Percentiles rank a stretch among this genome's conserved stretches.
Conservation (phyloP, 2,113 vertebrate genomes). For the Prietella phreatophila region DNA sequence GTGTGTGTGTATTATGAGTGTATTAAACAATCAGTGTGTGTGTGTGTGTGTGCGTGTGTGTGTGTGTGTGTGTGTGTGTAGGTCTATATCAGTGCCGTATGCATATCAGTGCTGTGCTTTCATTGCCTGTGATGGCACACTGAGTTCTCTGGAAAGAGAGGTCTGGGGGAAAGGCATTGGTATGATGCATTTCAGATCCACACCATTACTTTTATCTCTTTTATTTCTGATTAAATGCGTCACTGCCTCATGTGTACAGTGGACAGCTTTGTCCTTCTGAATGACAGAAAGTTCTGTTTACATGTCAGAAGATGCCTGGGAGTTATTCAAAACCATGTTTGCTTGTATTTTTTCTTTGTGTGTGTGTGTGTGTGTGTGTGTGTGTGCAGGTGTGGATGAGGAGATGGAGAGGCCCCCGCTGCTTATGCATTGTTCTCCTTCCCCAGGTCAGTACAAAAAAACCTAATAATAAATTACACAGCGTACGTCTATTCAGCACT, state of each 20-base stretch:
- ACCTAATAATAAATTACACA: neutral
- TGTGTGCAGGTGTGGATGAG: conserved; percentile 68
- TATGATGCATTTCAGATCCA: conserved; percentile 34
- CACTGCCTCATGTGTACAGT: neutral
- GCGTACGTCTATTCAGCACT: neutral
- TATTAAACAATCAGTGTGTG: too few relatives aligned
- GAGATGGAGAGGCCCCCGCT: conserved; percentile 81
- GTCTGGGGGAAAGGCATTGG: conserved; percentile 72
- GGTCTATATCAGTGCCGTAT: conserved; percentile 92
- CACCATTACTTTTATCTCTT: neutral
- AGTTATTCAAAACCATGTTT: neutral
- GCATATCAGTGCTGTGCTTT: conserved; percentile 98
- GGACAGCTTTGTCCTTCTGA: neutral
- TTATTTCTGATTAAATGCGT: conserved; percentile 5
- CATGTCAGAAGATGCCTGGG: neutral
- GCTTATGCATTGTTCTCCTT: conserved; percentile 89
- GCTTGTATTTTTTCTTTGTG: neutral
- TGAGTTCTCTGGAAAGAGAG: conserved; percentile 71
- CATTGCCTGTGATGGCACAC: conserved; percentile 81
- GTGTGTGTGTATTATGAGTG: too few relatives aligned
- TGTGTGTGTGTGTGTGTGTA: conserved; percentile 58
- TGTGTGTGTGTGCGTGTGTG: too few relatives aligned
- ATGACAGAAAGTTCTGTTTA: neutral
- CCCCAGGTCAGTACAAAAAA: conserved; percentile 78
- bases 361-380: conserved; percentile 35